Evolutionary conservation across 2,888 invertebrate species (phyloP).

Genomic region (Sicus ferrugineus): DNA sequence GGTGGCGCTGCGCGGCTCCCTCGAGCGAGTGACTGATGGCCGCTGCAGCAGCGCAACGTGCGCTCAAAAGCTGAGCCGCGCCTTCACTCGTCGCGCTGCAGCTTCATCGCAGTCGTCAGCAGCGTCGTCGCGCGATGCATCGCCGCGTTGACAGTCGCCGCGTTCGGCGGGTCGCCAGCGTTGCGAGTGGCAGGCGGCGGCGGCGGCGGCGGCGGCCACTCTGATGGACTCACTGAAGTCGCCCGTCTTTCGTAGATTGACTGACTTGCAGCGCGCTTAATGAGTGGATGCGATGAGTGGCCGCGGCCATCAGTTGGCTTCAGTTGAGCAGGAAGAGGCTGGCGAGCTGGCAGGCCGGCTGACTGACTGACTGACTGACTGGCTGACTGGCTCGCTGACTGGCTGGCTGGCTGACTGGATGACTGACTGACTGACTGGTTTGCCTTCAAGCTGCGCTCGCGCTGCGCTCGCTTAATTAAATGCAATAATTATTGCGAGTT

Average conservation of each 20-base stretch:
- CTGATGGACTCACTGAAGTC: background rate
- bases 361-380: no score
- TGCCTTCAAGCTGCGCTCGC: background rate
- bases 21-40: no score
- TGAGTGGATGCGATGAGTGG: no score
- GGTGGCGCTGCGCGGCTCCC: no score
- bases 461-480: conserved; percentile 57
- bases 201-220: background rate
- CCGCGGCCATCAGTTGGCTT: background rate
- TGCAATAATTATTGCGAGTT: conserved; percentile 63
- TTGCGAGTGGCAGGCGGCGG: background rate
- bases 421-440: background rate
- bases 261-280: no score
- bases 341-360: background rate
- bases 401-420: background rate
- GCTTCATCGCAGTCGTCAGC: background rate
- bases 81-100: background rate
- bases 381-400: background rate
- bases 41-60: background rate
- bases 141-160: conserved; percentile 15
- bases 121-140: background rate
- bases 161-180: background rate
- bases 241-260: background rate
- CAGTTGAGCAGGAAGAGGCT: background rate
- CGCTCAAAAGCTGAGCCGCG: background rate